These are phyloP conservation scores for Yponomeuta cagnagella DNA, from an alignment of 2,888 invertebrate species.

Conservation along the genomic window DNA sequence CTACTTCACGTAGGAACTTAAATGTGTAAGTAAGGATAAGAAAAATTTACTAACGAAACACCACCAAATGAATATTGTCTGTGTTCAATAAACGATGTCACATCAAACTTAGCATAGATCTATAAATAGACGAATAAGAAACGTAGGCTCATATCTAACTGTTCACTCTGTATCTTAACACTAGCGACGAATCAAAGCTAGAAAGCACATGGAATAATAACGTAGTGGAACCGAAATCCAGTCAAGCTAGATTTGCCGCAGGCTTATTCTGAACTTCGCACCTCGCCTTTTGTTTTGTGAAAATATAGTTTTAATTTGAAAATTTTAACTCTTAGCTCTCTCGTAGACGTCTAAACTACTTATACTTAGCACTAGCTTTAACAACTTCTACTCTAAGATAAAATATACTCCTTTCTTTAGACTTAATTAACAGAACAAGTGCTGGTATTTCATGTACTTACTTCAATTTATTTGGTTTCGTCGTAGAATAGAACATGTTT, in stretches of 20 bases:
- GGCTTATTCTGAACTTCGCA: constrained; percentile 26
- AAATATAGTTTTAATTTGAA: constrained; percentile 18
- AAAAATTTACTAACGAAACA: constrained; percentile 43
- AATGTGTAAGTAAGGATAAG: constrained; percentile 26
- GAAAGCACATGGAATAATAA: background rate
- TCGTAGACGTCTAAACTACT: constrained; percentile 8
- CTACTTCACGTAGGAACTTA: background rate
- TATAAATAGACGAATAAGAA: background rate
- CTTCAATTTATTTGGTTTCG: constrained; percentile 29
- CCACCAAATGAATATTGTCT: constrained; percentile 60
- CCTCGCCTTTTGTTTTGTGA: constrained; percentile 35
- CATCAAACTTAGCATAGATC: constrained; percentile 25
- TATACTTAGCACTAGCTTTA: constrained; percentile 8
- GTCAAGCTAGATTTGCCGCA: background rate
- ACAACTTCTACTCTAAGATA: constrained; percentile 3
- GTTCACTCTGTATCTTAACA: constrained; percentile 2
- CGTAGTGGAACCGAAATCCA: background rate
- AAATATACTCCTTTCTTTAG: constrained; percentile 1
- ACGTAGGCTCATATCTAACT: constrained; percentile 18
- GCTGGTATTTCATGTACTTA: background rate
- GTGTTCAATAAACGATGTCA: constrained; percentile 45
- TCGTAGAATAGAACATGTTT: constrained; percentile 75
- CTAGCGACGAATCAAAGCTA: background rate
- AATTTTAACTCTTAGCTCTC: constrained; percentile 13
- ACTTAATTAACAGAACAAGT: background rate